Percentiles rank a stretch among this genome's conserved stretches.
Conservation (phyloP, 2,888 invertebrate species). For the Eupeodes latifasciatus region DNA sequence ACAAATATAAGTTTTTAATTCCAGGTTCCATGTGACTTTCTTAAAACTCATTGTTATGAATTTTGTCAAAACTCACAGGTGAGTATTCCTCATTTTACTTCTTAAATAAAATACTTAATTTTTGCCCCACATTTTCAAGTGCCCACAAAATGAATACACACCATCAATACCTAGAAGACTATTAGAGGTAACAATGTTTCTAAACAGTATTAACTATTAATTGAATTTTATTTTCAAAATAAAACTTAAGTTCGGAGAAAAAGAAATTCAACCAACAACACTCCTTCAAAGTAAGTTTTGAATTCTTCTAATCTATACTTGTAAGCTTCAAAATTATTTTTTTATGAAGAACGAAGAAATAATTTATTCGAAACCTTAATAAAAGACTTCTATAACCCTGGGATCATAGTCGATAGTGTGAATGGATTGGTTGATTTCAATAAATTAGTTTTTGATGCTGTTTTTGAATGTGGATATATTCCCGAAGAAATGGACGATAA, state of each 20-base stretch:
- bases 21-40: neutral
- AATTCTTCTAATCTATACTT: too few species aligned
- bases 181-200: neutral
- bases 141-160: neutral
- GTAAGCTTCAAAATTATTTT: too few species aligned
- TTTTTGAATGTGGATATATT: conserved; percentile 10
- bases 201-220: neutral
- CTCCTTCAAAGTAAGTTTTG: neutral
- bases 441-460: conserved; percentile 39
- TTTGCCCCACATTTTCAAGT: neutral
- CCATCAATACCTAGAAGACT: neutral
- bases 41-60: neutral
- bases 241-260: neutral
- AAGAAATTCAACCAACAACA: neutral
- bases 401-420: conserved; percentile 51
- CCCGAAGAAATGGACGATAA: conserved; percentile 38
- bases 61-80: neutral
- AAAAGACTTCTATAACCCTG: conserved; percentile 52
- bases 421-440: conserved; percentile 63
- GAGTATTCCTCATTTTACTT: neutral
- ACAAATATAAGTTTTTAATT: neutral
- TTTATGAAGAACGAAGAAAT: too few species aligned
- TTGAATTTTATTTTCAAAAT: neutral
- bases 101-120: neutral
- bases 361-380: conserved; percentile 43